Conservation (phyloP, 2,888 invertebrate species). For the Criorhina ranunculi region DNA sequence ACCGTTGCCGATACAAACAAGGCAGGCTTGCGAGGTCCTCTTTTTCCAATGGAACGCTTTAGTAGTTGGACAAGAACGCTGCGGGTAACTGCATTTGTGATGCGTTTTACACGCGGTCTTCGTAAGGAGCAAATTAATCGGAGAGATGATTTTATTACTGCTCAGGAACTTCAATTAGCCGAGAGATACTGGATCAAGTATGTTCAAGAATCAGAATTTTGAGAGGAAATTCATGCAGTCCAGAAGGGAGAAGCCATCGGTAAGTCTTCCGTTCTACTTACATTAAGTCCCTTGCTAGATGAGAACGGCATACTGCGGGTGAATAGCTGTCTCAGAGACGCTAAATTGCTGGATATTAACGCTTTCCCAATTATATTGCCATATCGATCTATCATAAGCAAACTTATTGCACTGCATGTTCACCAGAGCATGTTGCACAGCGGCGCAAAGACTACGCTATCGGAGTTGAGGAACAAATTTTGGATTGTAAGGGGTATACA, state of each 20-base stretch:
- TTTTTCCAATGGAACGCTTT: constrained; percentile 1
- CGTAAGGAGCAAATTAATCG: not conserved
- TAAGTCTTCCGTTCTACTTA: not conserved
- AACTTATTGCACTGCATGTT: not conserved
- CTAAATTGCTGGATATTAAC: not conserved
- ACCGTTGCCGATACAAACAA: not conserved
- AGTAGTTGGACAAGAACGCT: constrained; percentile 15
- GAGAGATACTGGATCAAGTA: constrained; percentile 19
- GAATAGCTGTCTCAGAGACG: not conserved
- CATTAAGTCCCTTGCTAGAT: constrained; percentile 6
- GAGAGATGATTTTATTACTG: not conserved
- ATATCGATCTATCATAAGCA: not conserved
- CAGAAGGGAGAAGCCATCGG: not conserved
- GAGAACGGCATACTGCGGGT: constrained; percentile 21
- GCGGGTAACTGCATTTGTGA: constrained; percentile 11
- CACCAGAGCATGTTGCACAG: constrained; percentile 19
- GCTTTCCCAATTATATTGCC: constrained; percentile 25
- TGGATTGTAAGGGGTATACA: constrained; percentile 3
- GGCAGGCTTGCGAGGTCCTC: not conserved
- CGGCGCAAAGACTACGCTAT: constrained; percentile 11
- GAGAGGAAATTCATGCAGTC: not conserved
- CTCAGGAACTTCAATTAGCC: not conserved
- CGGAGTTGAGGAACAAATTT: constrained; percentile 3
- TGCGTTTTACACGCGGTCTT: constrained; percentile 8
- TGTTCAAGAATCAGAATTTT: not conserved